Conservation (phyloP, 2,888 invertebrate species). For the Coleophora flavipennella region DNA sequence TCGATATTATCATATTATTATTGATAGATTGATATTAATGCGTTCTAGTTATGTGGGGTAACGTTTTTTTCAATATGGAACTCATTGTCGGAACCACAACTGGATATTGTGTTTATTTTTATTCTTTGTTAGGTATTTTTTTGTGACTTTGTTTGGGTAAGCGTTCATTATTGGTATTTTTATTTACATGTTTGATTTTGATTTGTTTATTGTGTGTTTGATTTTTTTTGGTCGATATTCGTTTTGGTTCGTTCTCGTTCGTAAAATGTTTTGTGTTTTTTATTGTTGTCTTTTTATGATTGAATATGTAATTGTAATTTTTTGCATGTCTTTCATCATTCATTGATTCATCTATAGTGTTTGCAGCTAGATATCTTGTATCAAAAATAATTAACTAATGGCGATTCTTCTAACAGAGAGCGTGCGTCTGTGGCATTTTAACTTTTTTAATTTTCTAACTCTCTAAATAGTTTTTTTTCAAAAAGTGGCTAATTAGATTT, state of each 20-base stretch:
- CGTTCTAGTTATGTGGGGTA: conserved; percentile 43
- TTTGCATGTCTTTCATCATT: too few relatives aligned
- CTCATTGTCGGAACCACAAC: conserved; percentile 61
- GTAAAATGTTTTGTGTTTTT: conserved; percentile 10
- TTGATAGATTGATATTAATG: conserved; percentile 70
- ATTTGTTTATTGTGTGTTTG: conserved; percentile 24
- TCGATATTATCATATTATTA: too few relatives aligned
- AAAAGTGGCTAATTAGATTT: too few relatives aligned
- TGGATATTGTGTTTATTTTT: conserved; percentile 49
- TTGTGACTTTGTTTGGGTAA: conserved; percentile 40
- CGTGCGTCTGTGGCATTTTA: too few relatives aligned
- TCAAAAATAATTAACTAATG: too few relatives aligned
- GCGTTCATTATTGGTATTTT: conserved; percentile 34
- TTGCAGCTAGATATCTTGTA: too few relatives aligned
- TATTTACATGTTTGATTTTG: conserved; percentile 28
- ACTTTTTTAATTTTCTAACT: too few relatives aligned
- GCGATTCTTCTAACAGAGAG: too few relatives aligned
- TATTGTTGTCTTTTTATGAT: too few relatives aligned
- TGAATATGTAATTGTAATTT: too few relatives aligned
- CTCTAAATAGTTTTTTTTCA: too few relatives aligned
- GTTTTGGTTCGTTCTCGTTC: conserved; percentile 27
- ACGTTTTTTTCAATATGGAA: conserved; percentile 49
- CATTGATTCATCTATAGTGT: too few relatives aligned
- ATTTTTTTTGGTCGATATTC: conserved; percentile 11
- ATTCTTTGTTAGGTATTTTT: conserved; percentile 13